Evolutionary conservation across 2,888 invertebrate species (phyloP), one percentile per base, ranked within the genome.

Genomic region (Tachystola acroxantha): DNA sequence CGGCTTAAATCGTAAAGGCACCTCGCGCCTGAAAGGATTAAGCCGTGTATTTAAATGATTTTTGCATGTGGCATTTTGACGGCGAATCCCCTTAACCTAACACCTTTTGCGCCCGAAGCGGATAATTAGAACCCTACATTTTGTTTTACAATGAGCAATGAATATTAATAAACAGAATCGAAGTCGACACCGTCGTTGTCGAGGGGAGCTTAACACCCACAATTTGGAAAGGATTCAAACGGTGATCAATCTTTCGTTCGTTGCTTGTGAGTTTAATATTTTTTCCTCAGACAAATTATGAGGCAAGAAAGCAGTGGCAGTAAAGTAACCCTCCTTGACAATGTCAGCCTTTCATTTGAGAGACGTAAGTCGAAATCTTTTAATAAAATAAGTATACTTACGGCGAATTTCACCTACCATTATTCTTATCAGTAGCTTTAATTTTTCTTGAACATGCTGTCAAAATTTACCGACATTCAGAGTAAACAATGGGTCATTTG

Each of bases 61-160:
- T 77, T 79, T 76, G 71, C 64, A 70, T 69, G 70, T 71, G 69
- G 58, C 71, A 52, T 76, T 78, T 71, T 71, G 72, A 72, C 65
- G 58, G 62, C 44, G 48, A 40, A 48, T 50, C 64, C 66, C 68
- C 51, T 69, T 60, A 63, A 67, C 57, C 56, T 53, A 59, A 69
- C 72, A 73, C 74, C 71, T 72, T 64, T 63, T 43, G 43, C 52
- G 51, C 46, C 47, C 47, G 46, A 54, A 55, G 61, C 60, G 52
- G 52, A 50, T 64, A 67, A 77, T 73, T 68, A 65, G 65, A 59
- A 54, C 64, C 59, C 64, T 62, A 56, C 58, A 54, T 69, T 75
- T 72, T 68, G 64, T 74, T 73, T 61, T 56, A 66, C 65, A 76
- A 79, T 75, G 66, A 72, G 67, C 70, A 69, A 80, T 80, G 74